Base-by-base conservation (phyloP, 1,140 invertebrate genomes). In the Littorina saxatilis region DNA sequence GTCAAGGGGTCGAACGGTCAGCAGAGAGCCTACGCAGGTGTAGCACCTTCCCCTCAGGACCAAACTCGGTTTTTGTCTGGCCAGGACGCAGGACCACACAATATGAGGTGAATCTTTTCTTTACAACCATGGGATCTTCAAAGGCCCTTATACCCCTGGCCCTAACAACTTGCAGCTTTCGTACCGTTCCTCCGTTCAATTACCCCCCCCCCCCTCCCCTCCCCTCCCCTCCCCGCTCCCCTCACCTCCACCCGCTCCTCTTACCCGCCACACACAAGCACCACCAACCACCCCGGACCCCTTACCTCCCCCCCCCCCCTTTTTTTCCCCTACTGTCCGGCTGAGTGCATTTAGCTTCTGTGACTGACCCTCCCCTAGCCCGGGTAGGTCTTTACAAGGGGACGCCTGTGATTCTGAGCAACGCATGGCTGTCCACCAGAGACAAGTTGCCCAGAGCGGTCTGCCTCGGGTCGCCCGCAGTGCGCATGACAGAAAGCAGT, bases 1-100 rank as follows among this genome's bases (percentile, higher is more conserved):
- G 61, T 63, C 61, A 63, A 50, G 61, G 35, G 61, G 61, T 63
- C 61, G 61, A 63, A 63, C 29, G 61, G 61, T 63, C 27, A 32
- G 35, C 61, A 63, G 61, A 1, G n/a, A 2, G 61, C 29, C 5
- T 27, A 32, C n/a, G 61, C 61, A 63, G 61, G 61, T 63, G 55
- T 20, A n/a, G n/a, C n/a, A n/a, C n/a, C n/a, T n/a, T n/a, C n/a
- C n/a, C n/a, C n/a, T n/a, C n/a, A n/a, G n/a, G n/a, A n/a, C n/a
- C n/a, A n/a, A n/a, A n/a, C n/a, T n/a, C n/a, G n/a, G n/a, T n/a
- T n/a, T n/a, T n/a, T 9, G 61, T 32, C 35, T 63, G 5, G 61
- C 29, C 61, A 11, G 61, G 61, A 63, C 61, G 29, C 61, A 63
- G 27, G 5, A 32, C 61, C 27, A 32, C 17, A 63, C 29, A 63